Conservation (phyloP, 2,113 vertebrate species). For the Delphinapterus leucas region DNA sequence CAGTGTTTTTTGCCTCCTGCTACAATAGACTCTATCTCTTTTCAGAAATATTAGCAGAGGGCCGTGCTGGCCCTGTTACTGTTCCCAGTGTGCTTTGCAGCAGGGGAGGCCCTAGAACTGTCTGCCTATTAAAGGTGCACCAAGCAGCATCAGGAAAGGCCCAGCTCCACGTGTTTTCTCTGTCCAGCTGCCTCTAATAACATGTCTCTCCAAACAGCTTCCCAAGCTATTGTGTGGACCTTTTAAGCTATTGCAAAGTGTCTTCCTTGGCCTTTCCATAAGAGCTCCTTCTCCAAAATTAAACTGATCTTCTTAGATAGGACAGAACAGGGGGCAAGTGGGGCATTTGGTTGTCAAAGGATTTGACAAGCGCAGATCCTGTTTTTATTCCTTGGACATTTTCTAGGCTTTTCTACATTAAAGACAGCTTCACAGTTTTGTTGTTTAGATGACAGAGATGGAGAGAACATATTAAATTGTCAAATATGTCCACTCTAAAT, state of each 20-base stretch:
- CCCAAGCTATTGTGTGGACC: not conserved
- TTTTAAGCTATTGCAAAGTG: not conserved
- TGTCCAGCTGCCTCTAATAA: not conserved
- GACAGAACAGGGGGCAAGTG: not conserved
- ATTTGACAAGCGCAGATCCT: not conserved
- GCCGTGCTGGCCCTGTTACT: not conserved
- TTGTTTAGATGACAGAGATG: not conserved
- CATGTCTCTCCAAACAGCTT: not conserved
- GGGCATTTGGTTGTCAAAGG: not conserved
- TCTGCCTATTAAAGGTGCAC: not conserved
- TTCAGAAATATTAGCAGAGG: not conserved
- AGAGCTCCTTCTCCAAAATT: not conserved
- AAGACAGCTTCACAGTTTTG: not conserved
- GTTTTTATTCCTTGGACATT: not conserved
- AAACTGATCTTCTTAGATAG: not conserved
- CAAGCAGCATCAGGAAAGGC: no score
- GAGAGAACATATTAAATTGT: not conserved
- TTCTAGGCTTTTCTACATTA: not conserved
- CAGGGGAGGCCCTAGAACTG: not conserved
- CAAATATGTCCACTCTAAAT: not conserved
- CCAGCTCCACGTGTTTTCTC: not conserved
- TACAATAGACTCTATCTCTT: not conserved
- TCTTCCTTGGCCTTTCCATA: not conserved
- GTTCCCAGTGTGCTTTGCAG: not conserved
- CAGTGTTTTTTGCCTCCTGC: not conserved